Percentiles rank a stretch among this genome's conserved stretches.
These are phyloP conservation scores for Phengaris arion DNA, from an alignment of 2,888 invertebrate genomes.

Conservation along the genomic window DNA sequence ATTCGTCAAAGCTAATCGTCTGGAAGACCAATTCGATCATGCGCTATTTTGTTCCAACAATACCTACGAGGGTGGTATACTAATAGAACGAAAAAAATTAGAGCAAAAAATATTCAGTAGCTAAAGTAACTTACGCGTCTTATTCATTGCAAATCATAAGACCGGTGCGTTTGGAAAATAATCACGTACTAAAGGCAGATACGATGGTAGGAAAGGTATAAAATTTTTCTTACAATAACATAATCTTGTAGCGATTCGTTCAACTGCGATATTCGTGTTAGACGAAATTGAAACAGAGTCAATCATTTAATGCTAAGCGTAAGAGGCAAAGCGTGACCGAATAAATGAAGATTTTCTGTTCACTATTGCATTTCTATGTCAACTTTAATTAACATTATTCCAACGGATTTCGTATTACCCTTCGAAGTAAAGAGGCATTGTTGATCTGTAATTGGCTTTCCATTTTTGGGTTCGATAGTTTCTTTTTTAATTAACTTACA, in stretches of 20 bases:
- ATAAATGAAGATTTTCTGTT: conserved; percentile 77
- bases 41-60: conserved; percentile 66
- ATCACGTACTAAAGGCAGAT: conserved; percentile 66
- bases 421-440: conserved; percentile 66
- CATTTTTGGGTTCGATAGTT: conserved; percentile 55
- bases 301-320: conserved; percentile 77
- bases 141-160: conserved; percentile 65
- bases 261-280: conserved; percentile 74
- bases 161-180: conserved; percentile 62
- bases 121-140: conserved; percentile 66
- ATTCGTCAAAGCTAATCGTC: conserved; percentile 69
- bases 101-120: conserved; percentile 43
- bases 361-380: conserved; percentile 75
- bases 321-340: conserved; percentile 73
- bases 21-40: conserved; percentile 71
- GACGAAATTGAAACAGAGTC: conserved; percentile 78
- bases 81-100: conserved; percentile 43
- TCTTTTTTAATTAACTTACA: conserved; percentile 56
- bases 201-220: conserved; percentile 63
- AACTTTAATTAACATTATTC: conserved; percentile 76
- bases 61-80: conserved; percentile 68
- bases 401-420: conserved; percentile 66
- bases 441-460: conserved; percentile 66
- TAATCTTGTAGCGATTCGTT: conserved; percentile 76
- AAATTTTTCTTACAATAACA: conserved; percentile 76